Evolutionary conservation across 2,888 invertebrate species (phyloP), one percentile per base, ranked within the genome.

Genomic region (Aspidiotus rigidus): DNA sequence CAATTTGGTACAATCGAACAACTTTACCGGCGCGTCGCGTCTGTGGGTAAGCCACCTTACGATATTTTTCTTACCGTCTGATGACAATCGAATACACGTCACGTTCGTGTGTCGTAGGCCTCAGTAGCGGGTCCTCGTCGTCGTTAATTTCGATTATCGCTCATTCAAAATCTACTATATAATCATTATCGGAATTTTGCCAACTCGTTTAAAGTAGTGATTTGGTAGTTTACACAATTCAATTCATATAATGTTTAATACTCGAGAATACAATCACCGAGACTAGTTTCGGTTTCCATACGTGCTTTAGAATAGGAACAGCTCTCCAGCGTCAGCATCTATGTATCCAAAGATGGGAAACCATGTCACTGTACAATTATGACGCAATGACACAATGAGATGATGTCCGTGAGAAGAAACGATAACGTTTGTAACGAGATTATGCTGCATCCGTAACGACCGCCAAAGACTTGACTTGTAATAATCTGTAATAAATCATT

Each of bases 361-460:
- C 56, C 7, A 17, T 59, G 59, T 59, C 59, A 59, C 39, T 59
- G 28, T 17, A 28, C 28, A 28, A 59, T 59, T 28, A 59, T 59
- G 59, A 59, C 28, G 59, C 28, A 59, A 59, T 39, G 39, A 59
- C 39, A 28, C 10, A 59, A 28, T 16, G 28, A 59, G 59, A 59
- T 15, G 59, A 59, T 11, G 59, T 9, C 13, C 59, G 59, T 59
- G 59, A 59, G 59, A 59, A 59, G 5, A n/a, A 59, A 59, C 39
- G 59, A 59, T 59, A 28, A 1, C 28, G 39, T 10, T 28, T 17
- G 16, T 59, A 59, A 59, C 28, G 59, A 59, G 59, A 59, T 49
- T 49, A 49, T 49, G 1, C 11, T 49, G n/a, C 49, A 49, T 13
- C 49, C 3, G 49, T n/a, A n/a, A 49, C 49, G n/a, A 28, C 28